A percentile compares a stretch with the other conserved stretches of the same genome.
Evolutionary conservation across 2,888 invertebrate genomes (phyloP).

Genomic region (Nebria salina): DNA sequence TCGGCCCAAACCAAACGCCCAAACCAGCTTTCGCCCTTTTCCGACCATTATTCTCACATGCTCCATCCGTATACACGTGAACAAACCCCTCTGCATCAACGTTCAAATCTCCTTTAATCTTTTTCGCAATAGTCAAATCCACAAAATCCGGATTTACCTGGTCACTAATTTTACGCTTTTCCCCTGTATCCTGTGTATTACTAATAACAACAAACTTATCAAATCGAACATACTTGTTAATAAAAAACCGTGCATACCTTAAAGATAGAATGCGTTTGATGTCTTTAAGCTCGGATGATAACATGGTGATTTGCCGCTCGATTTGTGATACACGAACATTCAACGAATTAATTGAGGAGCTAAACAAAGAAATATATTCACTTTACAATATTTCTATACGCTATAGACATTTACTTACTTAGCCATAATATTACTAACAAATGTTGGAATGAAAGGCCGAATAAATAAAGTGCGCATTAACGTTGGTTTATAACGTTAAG

Average conservation of each 20-base stretch:
- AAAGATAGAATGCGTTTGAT: slow-evolving; percentile 24
- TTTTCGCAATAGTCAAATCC: slow-evolving; percentile 2
- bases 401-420: not conserved
- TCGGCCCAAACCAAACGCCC: slow-evolving; percentile 90
- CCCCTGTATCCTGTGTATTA: not conserved
- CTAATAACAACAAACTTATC: slow-evolving; percentile 1
- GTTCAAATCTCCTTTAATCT: slow-evolving; percentile 19
- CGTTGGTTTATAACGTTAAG: not conserved
- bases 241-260: slow-evolving; percentile 19
- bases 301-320: slow-evolving; percentile 30
- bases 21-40: slow-evolving; percentile 84
- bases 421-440: not conserved
- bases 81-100: slow-evolving; percentile 61
- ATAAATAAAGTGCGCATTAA: not conserved
- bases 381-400: not conserved
- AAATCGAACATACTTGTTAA: not conserved
- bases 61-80: slow-evolving; percentile 91
- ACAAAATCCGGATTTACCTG: not conserved
- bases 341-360: not conserved
- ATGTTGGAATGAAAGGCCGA: not conserved
- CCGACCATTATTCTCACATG: slow-evolving; percentile 85
- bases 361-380: not conserved
- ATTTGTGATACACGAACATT: slow-evolving; percentile 13
- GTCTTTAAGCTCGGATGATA: slow-evolving; percentile 25
- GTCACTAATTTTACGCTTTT: slow-evolving; percentile 28